Evolutionary conservation across 2,797 vertebrate species (phyloP), one percentile per base, ranked within the genome.

Genomic region (Macropus fuliginosus): DNA sequence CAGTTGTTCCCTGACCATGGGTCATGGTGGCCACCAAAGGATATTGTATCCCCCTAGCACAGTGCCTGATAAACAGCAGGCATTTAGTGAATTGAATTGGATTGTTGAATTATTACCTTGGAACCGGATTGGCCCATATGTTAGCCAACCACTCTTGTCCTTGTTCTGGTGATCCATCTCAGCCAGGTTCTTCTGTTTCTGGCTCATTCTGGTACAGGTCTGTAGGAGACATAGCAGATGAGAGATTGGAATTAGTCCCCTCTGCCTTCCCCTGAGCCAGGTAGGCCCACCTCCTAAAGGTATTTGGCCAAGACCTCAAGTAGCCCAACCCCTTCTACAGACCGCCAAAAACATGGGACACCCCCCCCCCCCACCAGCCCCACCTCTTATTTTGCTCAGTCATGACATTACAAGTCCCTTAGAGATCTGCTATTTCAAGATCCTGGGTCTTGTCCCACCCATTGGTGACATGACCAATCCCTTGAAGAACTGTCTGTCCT

Each of bases 51-150:
- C 29, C n/a, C 18, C 18, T 40, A 40, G 66, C n/a, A 40, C 6
- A 24, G 18, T 40, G 18, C n/a, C n/a, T 74, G 66, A 18, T 24
- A 87, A 87, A 27, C 40, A 27, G 40, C 21, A 87, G 74, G 8
- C 40, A 27, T 24, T 46, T 46, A 27, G 11, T 12, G 40, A 87
- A 46, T 50, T 87, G 21, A 46, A 46, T 40, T 46, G 3, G 46
- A 27, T 50, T 87, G 8, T 87, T 46, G 21, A 87, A 87, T 27
- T 87, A 1, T 3, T 87, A 87, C 74, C 74, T 87, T 87, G 74
- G 74, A 95, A 74, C 89, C 1, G 13, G 24, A 97, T 94, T 90
- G 96, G 92, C 13, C 95, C 93, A 0, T 94, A 96, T 55, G 54
- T 56, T 5, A 94, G 13, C 95, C 93, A 95, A 55, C 81, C 87